These are phyloP conservation scores for Aradophagus sp. DNA, from an alignment of 1,140 invertebrate species.

Conservation along the genomic window DNA sequence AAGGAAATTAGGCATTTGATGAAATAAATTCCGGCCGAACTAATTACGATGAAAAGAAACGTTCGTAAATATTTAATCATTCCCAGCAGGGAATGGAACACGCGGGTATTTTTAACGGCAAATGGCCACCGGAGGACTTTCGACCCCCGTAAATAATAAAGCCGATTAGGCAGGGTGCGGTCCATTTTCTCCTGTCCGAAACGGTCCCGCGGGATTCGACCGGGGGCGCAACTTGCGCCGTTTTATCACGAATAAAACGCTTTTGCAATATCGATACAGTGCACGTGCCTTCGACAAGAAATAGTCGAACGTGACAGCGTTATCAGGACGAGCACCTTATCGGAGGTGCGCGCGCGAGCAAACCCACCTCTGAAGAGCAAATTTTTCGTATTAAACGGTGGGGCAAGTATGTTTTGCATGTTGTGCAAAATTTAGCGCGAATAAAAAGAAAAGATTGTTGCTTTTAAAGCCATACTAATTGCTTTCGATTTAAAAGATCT, in stretches of 20 bases:
- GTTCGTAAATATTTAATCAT: constrained; percentile 10
- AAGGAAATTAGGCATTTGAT: too few relatives aligned
- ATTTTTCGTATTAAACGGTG: too few relatives aligned
- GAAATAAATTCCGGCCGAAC: too few relatives aligned
- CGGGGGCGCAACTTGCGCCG: constrained; percentile 26
- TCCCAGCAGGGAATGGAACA: background rate
- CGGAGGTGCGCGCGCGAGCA: constrained; percentile 2
- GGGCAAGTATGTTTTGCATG: too few relatives aligned
- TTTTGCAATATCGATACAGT: constrained; percentile 51
- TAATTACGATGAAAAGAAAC: background rate
- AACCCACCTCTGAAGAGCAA: too few relatives aligned
- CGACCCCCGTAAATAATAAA: constrained; percentile 61
- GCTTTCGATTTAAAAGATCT: too few relatives aligned
- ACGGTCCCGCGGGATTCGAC: constrained; percentile 40
- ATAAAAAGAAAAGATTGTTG: too few relatives aligned
- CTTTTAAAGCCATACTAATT: too few relatives aligned
- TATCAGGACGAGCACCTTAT: too few relatives aligned
- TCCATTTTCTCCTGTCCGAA: constrained; percentile 18
- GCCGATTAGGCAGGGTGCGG: constrained; percentile 54
- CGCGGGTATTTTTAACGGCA: constrained; percentile 16
- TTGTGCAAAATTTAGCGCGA: too few relatives aligned
- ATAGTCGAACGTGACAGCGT: constrained; percentile 32
- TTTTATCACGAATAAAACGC: constrained; percentile 53
- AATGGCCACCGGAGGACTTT: constrained; percentile 44
- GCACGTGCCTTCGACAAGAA: constrained; percentile 44